A percentile compares a stretch with the other conserved stretches of the same genome.
These are phyloP conservation scores for Ctenosaura bakeri DNA, from an alignment of 2,797 vertebrate genomes.

Conservation along the genomic window DNA sequence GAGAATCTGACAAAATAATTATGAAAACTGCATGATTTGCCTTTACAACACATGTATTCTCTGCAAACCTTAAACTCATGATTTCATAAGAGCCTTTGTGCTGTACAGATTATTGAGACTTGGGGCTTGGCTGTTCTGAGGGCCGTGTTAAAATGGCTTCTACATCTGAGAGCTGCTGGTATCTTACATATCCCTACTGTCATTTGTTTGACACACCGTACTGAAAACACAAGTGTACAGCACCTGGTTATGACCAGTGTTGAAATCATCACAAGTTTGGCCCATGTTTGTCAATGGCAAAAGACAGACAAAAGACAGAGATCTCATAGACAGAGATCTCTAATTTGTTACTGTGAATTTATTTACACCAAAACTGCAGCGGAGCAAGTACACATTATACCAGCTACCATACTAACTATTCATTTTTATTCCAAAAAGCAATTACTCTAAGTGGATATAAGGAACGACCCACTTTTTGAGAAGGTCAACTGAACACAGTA, in stretches of 20 bases:
- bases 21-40: not conserved
- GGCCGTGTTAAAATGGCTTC: not conserved
- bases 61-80: not conserved
- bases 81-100: not conserved
- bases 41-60: not conserved
- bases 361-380: not conserved
- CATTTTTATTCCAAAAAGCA: not conserved
- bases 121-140: not conserved
- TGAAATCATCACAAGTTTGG: not conserved
- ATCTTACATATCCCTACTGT: not conserved
- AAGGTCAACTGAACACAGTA: not conserved
- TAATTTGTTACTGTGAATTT: not conserved
- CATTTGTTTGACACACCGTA: not conserved
- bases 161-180: not conserved
- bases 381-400: not conserved
- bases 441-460: not conserved
- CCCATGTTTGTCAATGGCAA: not conserved
- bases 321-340: not conserved
- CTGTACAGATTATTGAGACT: conserved; percentile 2
- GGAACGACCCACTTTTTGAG: not conserved
- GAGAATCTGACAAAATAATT: not conserved
- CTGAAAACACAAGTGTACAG: not conserved
- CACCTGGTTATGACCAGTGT: not conserved
- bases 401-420: not conserved
- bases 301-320: not conserved